Evolutionary conservation across 2,113 vertebrate genomes (phyloP), one percentile per base, ranked within the genome.

Genomic region (Thalassarche chlororhynchos): DNA sequence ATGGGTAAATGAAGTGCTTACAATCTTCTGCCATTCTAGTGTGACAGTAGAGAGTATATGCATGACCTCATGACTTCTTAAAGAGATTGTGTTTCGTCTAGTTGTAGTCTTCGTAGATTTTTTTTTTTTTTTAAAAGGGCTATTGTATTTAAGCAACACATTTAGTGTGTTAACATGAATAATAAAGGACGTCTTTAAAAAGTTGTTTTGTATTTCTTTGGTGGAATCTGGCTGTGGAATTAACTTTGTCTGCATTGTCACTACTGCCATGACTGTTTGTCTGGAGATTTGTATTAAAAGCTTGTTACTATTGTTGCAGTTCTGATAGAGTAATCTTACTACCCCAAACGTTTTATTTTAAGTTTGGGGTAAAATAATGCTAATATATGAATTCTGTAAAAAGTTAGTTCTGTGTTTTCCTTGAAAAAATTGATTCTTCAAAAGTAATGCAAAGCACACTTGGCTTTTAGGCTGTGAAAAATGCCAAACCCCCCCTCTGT

Each of bases 141-240:
- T 97, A 78, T 95, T 98, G 96, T 92, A 94, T 96, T 96, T 98
- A 98, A 98, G 97, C 89, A 98, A 97, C 97, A 98, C 81, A 85
- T 87, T 86, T 97, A 96, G 98, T 76, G 96, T 97, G 98, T 97
- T 98, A 98, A 98, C 75, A 93, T 91, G 97, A 97, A 97, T 96
- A 96, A 97, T 96, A 97, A 96, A 94, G 98, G 98, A 96, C 7
- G 95, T 96, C 57, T 96, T 90, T 97, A 90, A 96, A 98, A 98
- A 98, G 98, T 98, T 98, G 98, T 97, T 98, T 98, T 98, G 97
- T 98, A 98, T 97, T 97, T 98, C 94, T 98, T 98, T 98, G 98
- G 98, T 98, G 97, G 98, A 98, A 98, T 98, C 97, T 98, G 98
- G 98, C 97, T 97, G 98, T 98, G 97, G 98, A 97, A 97, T 98